Evolutionary conservation across 2,888 invertebrate genomes (phyloP).

Genomic region (Phaonia tiefii): DNA sequence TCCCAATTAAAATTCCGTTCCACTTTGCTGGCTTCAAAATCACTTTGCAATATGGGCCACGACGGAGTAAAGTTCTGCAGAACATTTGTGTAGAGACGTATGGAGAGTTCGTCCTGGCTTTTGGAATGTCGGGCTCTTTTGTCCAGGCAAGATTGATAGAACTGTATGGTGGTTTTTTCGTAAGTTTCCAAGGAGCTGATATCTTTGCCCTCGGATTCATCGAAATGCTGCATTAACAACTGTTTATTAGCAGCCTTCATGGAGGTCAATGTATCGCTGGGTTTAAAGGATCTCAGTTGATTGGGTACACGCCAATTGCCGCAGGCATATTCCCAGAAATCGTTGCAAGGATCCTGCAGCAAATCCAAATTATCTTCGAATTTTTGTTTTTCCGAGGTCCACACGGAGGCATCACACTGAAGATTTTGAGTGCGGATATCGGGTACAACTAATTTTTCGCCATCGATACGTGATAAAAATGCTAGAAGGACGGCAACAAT

Average conservation of each 20-base stretch:
- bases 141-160: conserved; percentile 73
- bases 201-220: conserved; percentile 47
- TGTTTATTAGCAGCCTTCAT: conserved; percentile 72
- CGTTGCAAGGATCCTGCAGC: conserved; percentile 86
- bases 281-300: conserved; percentile 68
- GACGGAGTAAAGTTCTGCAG: conserved; percentile 65
- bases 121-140: conserved; percentile 51
- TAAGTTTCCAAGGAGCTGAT: neutral
- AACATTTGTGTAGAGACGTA: conserved; percentile 71
- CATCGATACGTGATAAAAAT: neutral
- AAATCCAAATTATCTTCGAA: conserved; percentile 69
- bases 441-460: neutral
- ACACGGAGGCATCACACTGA: conserved; percentile 47
- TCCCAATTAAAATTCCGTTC: conserved; percentile 72
- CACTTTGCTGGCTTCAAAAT: conserved; percentile 47
- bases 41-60: conserved; percentile 74
- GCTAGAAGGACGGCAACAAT: neutral
- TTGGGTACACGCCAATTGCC: conserved; percentile 86
- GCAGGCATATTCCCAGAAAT: conserved; percentile 92
- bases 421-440: neutral
- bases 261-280: conserved; percentile 71
- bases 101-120: conserved; percentile 51
- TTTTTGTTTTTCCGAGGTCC: conserved; percentile 55
- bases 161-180: conserved; percentile 51
- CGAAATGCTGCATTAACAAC: conserved; percentile 71